Conservation (phyloP, 1,140 invertebrate genomes). For the Mamestra configurata region DNA sequence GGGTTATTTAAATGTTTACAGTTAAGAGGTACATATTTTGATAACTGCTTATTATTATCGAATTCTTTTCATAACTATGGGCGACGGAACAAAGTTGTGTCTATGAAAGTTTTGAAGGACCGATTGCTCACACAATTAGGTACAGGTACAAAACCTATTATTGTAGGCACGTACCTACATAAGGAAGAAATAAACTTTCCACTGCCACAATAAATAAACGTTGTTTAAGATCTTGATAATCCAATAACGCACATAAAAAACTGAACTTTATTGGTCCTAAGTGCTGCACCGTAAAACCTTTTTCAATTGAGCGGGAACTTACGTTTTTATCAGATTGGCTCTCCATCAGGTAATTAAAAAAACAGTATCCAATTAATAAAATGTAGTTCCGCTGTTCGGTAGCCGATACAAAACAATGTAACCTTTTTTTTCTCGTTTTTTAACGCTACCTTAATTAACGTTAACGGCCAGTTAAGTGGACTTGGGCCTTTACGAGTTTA, state of each 20-base stretch:
- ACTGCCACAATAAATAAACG: not conserved
- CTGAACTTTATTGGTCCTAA: constrained; percentile 41
- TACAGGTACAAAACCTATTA: too few relatives aligned
- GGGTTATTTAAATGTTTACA: too few relatives aligned
- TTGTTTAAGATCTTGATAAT: constrained; percentile 34
- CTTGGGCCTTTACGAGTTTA: constrained; percentile 24
- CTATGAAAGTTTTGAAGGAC: not conserved
- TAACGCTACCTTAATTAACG: constrained; percentile 78
- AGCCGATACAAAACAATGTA: constrained; percentile 75
- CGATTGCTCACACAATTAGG: not conserved
- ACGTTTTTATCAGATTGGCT: constrained; percentile 64
- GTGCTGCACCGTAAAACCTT: constrained; percentile 37
- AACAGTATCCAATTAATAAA: constrained; percentile 82
- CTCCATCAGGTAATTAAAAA: constrained; percentile 77
- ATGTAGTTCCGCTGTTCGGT: constrained; percentile 70
- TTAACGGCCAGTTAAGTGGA: constrained; percentile 59
- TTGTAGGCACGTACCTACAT: too few relatives aligned
- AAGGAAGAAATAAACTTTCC: constrained; percentile 26
- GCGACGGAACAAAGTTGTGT: not conserved
- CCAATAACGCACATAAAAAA: constrained; percentile 26
- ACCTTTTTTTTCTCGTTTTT: constrained; percentile 70
- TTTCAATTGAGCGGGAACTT: constrained; percentile 30
- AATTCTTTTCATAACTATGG: too few relatives aligned
- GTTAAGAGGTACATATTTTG: too few relatives aligned
- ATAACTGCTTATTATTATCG: too few relatives aligned